phyloP scores from a whole-genome alignment of 2,113 vertebrate species.

The Oostethus manadensis region DNA sequence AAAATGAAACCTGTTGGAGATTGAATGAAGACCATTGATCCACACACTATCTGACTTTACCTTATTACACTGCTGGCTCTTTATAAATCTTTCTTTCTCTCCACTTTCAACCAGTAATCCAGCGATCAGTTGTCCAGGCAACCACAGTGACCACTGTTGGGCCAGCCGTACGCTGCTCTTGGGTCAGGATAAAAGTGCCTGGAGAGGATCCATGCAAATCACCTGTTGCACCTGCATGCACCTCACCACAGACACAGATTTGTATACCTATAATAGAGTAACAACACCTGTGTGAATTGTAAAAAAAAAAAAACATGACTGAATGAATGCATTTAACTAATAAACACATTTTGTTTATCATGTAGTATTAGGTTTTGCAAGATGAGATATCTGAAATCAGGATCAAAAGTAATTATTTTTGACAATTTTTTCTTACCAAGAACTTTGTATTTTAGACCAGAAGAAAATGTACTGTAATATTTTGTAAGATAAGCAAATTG shows the following conservation, averaged over 20 bases:
- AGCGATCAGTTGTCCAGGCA: constrained; percentile 60
- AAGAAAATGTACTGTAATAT: too few relatives aligned
- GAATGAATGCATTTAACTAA: not conserved
- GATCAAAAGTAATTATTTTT: too few relatives aligned
- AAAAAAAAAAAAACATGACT: too few relatives aligned
- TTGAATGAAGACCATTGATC: constrained; percentile 26
- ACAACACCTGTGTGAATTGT: constrained; percentile 18
- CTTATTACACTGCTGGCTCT: not conserved
- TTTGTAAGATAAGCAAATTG: too few relatives aligned
- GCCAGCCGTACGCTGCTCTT: constrained; percentile 29
- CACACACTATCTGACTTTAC: constrained; percentile 12
- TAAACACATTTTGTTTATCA: not conserved
- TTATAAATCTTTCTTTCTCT: constrained; percentile 1
- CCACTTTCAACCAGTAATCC: constrained; percentile 45
- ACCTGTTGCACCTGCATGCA: constrained; percentile 25
- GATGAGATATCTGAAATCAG: too few relatives aligned
- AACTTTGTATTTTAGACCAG: too few relatives aligned
- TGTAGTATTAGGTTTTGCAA: not conserved
- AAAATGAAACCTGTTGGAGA: constrained; percentile 29
- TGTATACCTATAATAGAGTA: constrained; percentile 17
- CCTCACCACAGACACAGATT: constrained; percentile 32
- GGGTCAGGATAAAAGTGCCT: constrained; percentile 51
- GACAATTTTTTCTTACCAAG: too few relatives aligned
- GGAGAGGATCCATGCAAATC: constrained; percentile 50
- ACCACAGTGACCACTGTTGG: constrained; percentile 39